Conservation (phyloP, 23 tunicate genomes). For the Halocynthia aurantium region DNA sequence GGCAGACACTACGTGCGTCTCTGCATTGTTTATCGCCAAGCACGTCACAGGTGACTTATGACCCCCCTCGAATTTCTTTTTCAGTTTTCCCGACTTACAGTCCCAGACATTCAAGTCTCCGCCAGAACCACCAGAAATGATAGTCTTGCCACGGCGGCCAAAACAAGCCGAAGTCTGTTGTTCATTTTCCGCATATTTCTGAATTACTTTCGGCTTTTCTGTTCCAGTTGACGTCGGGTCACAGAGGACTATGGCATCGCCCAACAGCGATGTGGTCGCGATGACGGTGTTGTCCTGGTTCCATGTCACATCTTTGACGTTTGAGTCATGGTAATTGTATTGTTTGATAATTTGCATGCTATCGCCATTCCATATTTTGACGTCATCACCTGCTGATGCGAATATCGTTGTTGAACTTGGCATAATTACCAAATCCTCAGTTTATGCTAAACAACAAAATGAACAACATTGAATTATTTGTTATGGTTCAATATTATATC, state of each 20-base stretch:
- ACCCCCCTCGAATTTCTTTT: slow-evolving; percentile 44
- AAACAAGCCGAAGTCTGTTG: slow-evolving; percentile 62
- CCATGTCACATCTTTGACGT: slow-evolving; percentile 76
- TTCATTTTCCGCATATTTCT: slow-evolving; percentile 37
- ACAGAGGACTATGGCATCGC: neutral
- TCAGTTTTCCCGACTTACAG: slow-evolving; percentile 30
- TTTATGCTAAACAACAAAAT: too few relatives aligned
- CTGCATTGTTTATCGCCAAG: slow-evolving; percentile 45
- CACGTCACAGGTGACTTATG: slow-evolving; percentile 61
- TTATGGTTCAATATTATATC: too few relatives aligned
- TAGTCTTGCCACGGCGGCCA: slow-evolving; percentile 31
- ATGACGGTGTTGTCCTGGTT: slow-evolving; percentile 55
- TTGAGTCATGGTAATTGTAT: slow-evolving; percentile 57
- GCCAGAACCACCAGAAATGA: slow-evolving; percentile 66
- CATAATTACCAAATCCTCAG: neutral
- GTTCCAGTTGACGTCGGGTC: neutral
- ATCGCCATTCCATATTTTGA: slow-evolving; percentile 74
- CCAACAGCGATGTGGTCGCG: neutral
- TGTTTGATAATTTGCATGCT: slow-evolving; percentile 20
- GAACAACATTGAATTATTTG: too few relatives aligned
- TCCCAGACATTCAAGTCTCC: slow-evolving; percentile 76
- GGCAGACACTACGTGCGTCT: slow-evolving; percentile 60
- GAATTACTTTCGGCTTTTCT: neutral
- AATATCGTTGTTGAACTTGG: slow-evolving; percentile 27
- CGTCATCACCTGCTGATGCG: slow-evolving; percentile 71